These are phyloP conservation scores for Arbacia lixula DNA, from an alignment of 53 echinoderm and acorn worm species.

Conservation along the genomic window DNA sequence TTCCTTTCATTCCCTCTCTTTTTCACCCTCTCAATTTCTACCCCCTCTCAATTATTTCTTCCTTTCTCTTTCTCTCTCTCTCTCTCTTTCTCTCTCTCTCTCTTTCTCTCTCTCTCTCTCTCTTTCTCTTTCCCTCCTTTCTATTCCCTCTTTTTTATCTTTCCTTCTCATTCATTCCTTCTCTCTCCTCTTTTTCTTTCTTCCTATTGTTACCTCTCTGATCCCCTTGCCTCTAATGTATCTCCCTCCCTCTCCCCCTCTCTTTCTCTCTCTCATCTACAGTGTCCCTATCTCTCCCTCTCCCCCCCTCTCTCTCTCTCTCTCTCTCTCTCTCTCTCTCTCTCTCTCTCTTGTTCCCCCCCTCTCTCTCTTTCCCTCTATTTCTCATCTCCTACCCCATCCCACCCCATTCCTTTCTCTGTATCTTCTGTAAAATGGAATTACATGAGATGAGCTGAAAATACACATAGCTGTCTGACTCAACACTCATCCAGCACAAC, in stretches of 20 bases:
- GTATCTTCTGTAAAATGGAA: too few relatives aligned
- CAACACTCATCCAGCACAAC: neutral
- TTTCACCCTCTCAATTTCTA: neutral
- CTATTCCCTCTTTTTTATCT: neutral
- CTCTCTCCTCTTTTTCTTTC: neutral
- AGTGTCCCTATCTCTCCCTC: neutral
- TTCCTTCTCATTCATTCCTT: neutral
- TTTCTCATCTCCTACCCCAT: neutral
- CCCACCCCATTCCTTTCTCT: neutral
- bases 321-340: neutral
- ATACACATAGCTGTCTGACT: too few relatives aligned
- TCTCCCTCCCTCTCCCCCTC: too few relatives aligned
- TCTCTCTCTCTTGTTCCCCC: neutral
- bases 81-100: slow-evolving; percentile 1
- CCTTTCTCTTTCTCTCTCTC: neutral
- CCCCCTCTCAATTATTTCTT: neutral
- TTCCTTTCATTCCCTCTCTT: neutral
- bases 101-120: neutral
- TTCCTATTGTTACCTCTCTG: too few relatives aligned
- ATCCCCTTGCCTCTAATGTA: neutral
- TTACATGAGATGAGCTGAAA: too few relatives aligned
- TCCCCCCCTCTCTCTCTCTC: neutral
- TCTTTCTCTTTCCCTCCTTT: neutral
- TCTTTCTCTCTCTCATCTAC: neutral
- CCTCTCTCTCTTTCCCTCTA: neutral